These are phyloP conservation scores for Apistogramma diplotaenia DNA, from an alignment of 2,113 vertebrate species.

Conservation along the genomic window DNA sequence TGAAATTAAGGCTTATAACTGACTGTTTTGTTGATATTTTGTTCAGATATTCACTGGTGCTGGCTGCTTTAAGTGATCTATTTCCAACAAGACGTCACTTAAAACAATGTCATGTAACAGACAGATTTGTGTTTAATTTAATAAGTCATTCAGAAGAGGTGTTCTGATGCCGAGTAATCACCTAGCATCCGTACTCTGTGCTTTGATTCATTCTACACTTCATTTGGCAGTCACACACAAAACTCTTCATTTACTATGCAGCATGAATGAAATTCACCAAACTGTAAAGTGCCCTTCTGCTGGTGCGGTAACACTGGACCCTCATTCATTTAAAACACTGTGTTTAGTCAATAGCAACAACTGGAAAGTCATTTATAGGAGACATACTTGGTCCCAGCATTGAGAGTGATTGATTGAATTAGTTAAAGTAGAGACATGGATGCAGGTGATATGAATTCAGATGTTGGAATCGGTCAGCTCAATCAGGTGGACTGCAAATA, in stretches of 20 bases:
- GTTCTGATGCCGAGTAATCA: not conserved
- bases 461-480: not conserved
- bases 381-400: not conserved
- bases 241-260: not conserved
- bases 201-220: slow-evolving; percentile 7
- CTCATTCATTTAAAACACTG: not conserved
- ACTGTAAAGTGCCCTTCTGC: not conserved
- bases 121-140: not conserved
- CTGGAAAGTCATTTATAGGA: not conserved
- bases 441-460: not conserved
- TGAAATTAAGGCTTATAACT: not conserved
- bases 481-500: not conserved
- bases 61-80: not conserved
- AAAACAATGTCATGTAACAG: not conserved
- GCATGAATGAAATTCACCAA: slow-evolving; percentile 20
- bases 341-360: not conserved
- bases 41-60: not conserved
- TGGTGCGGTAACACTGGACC: not conserved
- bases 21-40: not conserved
- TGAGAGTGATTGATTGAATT: not conserved
- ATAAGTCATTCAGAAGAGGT: slow-evolving; percentile 10
- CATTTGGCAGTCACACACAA: not conserved
- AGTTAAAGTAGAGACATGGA: not conserved
- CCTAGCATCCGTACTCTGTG: not conserved
- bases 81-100: not conserved